A percentile compares a stretch with the other conserved stretches of the same genome.
phyloP scores from a whole-genome alignment of 1,140 invertebrate genomes.

The Luehdorfia chinensis region DNA sequence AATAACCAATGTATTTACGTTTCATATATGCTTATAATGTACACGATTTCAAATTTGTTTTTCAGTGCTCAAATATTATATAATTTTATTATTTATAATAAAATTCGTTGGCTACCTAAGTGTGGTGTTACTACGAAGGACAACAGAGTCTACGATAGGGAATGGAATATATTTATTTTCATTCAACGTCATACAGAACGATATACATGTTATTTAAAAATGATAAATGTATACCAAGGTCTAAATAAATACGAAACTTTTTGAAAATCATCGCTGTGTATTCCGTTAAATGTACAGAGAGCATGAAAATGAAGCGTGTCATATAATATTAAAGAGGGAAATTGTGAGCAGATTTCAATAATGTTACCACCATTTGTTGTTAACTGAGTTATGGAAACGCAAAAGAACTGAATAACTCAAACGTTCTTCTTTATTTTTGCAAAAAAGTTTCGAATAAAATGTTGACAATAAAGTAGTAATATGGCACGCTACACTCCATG shows the following conservation, averaged over 20 bases:
- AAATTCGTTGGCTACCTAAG: conserved; percentile 75
- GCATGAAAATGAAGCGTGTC: conserved; percentile 29
- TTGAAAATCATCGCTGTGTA: conserved; percentile 1
- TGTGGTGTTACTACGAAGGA: conserved; percentile 54
- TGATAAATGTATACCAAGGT: no score
- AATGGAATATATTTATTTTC: conserved; percentile 59
- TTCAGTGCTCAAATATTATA: conserved; percentile 69
- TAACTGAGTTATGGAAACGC: no score
- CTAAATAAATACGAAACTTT: no score
- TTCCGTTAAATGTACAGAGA: conserved; percentile 16
- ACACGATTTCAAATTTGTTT: conserved; percentile 64
- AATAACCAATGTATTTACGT: conserved; percentile 51
- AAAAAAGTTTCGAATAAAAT: neutral
- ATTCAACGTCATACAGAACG: conserved; percentile 24
- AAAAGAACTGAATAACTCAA: no score
- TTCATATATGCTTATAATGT: conserved; percentile 44
- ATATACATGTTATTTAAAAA: no score
- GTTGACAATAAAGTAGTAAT: neutral
- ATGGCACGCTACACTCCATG: conserved; percentile 25
- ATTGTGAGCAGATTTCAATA: no score
- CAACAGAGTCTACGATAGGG: conserved; percentile 59
- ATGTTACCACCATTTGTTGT: no score
- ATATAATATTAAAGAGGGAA: conserved; percentile 14
- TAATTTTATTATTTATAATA: conserved; percentile 48
- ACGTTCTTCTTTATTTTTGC: neutral